Evolutionary conservation across 1,140 invertebrate genomes (phyloP), one percentile per base, ranked within the genome.

Genomic region (Habropoda laboriosa): DNA sequence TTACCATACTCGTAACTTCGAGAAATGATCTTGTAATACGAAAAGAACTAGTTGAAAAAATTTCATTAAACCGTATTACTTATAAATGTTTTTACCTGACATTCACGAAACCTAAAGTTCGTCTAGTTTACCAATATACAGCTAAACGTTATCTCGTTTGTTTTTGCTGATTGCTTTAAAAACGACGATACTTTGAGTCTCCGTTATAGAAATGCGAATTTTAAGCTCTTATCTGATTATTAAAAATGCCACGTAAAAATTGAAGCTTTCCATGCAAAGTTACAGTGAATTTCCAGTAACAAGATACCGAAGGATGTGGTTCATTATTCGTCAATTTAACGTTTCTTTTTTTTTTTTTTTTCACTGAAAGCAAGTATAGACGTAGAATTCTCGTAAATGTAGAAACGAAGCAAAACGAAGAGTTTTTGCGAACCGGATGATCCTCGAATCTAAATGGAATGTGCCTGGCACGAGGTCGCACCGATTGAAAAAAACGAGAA

Each of bases 361-460:
- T 42, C 40, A 42, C n/a, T 8, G 5, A 8, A 8, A 42, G 8
- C 12, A 2, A 0, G 18, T 3, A 16, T 1, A 3, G 2, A 27
- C 5, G 18, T 35, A 8, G 3, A n/a, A 21, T 49, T 61, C 32
- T 35, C 7, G 2, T 18, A 63, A 45, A 7, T n/a, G 4, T 16
- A 42, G 13, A n/a, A n/a, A 61, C 2, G 5, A 32, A 64, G n/a
- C n/a, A 64, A 0, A 42, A 18, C 2, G 21, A n/a, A 16, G 21
- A 35, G 51, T 64, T 74, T 64, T 61, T 38, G 18, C 35, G 12
- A 64, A 40, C 42, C 30, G 7, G 16, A 51, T 10, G 38, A 67
- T 66, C 51, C 47, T 30, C 72, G 58, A 45, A 67, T 57, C 61
- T 67, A 67, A 75, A 55, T 55, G 61, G 73, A 75, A 75, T 67